These are phyloP conservation scores for Drosophila falleni DNA, from an alignment of 2,888 invertebrate genomes.

Conservation along the genomic window DNA sequence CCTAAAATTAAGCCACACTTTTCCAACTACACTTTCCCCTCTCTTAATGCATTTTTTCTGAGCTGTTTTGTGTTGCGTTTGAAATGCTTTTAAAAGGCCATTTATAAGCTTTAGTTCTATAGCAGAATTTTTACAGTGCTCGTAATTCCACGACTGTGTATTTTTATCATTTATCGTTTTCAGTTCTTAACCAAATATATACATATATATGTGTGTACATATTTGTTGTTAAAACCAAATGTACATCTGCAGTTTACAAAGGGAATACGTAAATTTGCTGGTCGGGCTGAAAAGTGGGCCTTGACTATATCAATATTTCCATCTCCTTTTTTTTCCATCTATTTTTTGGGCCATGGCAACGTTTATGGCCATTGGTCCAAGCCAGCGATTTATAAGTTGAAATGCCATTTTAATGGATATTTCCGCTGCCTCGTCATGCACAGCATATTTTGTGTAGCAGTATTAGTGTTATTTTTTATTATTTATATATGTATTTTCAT, in stretches of 20 bases:
- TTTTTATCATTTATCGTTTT: constrained; percentile 54
- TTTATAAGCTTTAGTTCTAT: constrained; percentile 70
- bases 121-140: constrained; percentile 48
- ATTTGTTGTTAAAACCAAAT: constrained; percentile 56
- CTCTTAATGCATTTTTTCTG: constrained; percentile 38
- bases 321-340: constrained; percentile 21
- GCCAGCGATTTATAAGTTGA: constrained; percentile 75
- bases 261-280: constrained; percentile 55
- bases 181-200: constrained; percentile 20
- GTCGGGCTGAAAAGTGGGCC: constrained; percentile 6
- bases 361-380: constrained; percentile 40
- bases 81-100: constrained; percentile 72
- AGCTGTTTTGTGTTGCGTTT: constrained; percentile 62
- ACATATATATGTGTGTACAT: constrained; percentile 5
- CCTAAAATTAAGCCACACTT: constrained; percentile 32
- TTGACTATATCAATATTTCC: constrained; percentile 10
- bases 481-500: constrained; percentile 7
- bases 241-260: constrained; percentile 50
- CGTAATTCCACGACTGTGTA: constrained; percentile 53
- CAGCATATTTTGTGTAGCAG: constrained; percentile 59
- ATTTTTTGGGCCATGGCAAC: constrained; percentile 24
- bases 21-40: not conserved
- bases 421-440: constrained; percentile 65
- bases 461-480: constrained; percentile 33
- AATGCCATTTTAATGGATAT: constrained; percentile 79